These are phyloP conservation scores for Agriopis aurantiaria DNA, from an alignment of 2,888 invertebrate species.

Conservation along the genomic window DNA sequence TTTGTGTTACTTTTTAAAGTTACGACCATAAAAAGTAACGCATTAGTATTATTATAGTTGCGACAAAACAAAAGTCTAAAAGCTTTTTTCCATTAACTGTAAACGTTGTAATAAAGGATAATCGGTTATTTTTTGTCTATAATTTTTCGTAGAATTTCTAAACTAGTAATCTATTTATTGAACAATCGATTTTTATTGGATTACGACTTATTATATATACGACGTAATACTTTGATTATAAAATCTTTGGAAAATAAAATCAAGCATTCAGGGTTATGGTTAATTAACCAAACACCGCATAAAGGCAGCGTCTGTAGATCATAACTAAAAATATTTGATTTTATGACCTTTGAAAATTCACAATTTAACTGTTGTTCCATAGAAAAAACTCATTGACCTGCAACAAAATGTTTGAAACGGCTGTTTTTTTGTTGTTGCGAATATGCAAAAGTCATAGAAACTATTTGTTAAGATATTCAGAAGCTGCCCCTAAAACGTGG, in stretches of 20 bases:
- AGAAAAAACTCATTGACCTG: too few relatives aligned
- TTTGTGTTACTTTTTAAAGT: background rate
- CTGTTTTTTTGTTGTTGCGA: too few relatives aligned
- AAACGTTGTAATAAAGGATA: slow-evolving; percentile 23
- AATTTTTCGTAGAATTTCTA: background rate
- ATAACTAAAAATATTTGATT: too few relatives aligned
- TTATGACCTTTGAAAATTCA: too few relatives aligned
- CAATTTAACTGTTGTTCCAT: too few relatives aligned
- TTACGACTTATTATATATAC: too few relatives aligned
- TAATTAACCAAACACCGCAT: too few relatives aligned
- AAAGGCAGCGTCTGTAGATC: too few relatives aligned
- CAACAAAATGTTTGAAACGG: too few relatives aligned
- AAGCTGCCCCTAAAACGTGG: too few relatives aligned
- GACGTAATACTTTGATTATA: background rate
- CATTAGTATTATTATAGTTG: background rate
- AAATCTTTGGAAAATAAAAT: background rate
- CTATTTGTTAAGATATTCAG: too few relatives aligned
- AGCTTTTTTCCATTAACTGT: slow-evolving; percentile 26
- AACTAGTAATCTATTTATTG: background rate
- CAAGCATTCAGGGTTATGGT: background rate
- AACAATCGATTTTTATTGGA: background rate
- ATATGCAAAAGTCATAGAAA: too few relatives aligned
- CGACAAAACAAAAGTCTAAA: slow-evolving; percentile 10
- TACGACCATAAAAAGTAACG: background rate
- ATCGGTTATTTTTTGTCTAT: background rate